Base-by-base conservation (phyloP, 2,113 vertebrate species). In the Toxostoma redivivum region DNA sequence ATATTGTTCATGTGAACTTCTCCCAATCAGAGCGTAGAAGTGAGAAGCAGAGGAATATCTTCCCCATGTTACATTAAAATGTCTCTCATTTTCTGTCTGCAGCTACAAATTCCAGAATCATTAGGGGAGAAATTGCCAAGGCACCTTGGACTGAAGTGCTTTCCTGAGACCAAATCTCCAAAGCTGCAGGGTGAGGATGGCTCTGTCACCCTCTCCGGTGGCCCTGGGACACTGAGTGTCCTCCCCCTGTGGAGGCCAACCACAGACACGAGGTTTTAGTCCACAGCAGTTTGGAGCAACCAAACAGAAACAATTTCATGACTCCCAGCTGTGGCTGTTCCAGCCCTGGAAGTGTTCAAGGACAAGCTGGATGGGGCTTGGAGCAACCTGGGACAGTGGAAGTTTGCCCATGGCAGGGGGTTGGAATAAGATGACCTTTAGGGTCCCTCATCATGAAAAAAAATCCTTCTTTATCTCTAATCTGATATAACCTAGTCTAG, bases 91-190 rank as follows among this genome's bases (percentile, higher is more conserved):
- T 97, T 94, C 95, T 96, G 47, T 76, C 80, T 22, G 56, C 71
- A 96, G 91, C 94, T 86, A 67, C 93, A 95, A 78, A 97, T 97
- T 97, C 95, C 92, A 90, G 93, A 93, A 89, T 83, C 80, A 92
- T 96, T 95, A 87, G 31, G 57, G 10, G n/a, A 95, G 81, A 28
- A 58, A 69, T 81, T 91, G 65, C 66, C 7, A 54, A 93, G 81
- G 44, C 92, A 95, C 80, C 69, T 73, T 91, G 65, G 44, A 40
- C 56, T 79, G 90, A 71, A 58, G 22, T 61, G 57, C 6, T 84
- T 95, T 81, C 85, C 51, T 37, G 88, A 78, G 53, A 47, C 51
- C 76, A 83, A n/a, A 60, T 90, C 57, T 86, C 69, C 86, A 54
- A 64, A 67, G 10, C 50, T 23, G 17, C 19, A 19, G 27, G 13